Evolutionary conservation across 2,113 vertebrate genomes (phyloP), one percentile per base, ranked within the genome.

Genomic region (Plectropomus leopardus): DNA sequence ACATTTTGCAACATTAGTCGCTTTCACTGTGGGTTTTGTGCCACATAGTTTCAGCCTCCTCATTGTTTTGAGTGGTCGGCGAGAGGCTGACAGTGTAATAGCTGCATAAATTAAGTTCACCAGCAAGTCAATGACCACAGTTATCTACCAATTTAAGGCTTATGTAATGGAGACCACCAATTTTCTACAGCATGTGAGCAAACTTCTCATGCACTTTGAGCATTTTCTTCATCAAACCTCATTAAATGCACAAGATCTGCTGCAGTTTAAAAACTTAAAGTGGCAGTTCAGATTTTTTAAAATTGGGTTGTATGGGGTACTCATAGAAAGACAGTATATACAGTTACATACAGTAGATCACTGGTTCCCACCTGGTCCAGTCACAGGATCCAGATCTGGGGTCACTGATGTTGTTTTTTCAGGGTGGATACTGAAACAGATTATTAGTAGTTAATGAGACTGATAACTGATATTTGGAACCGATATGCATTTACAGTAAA

Each of bases 1-100:
- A n/a, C n/a, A n/a, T 88, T 88, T 55, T 48, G 58, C 19, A 16
- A 65, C 50, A 69, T 75, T 66, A 6, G 24, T 53, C 59, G 6
- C 34, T 50, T 16, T 68, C 53, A 34, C n/a, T 15, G 47, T 48
- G 40, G 21, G 23, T 5, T 80, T 42, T 14, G 30, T n/a, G 78
- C 70, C 16, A 50, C 61, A 76, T 69, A 71, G 53, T 77, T 65
- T 58, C 42, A 76, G 28, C 15, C 32, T 24, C 13, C 34, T 54
- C 14, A 8, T 57, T 75, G 71, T 72, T 85, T 78, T 28, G 28
- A 53, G 2, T 30, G 26, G 4, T 78, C 30, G 44, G 36, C 14
- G 9, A 47, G 54, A 60, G 54, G 8, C 42, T 65, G 50, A 21
- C 17, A 16, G 3, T 51, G 19, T 50, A 60, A 69, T 26, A 11